phyloP scores from a whole-genome alignment of 2,888 invertebrate species.

The Drosophila monieri region DNA sequence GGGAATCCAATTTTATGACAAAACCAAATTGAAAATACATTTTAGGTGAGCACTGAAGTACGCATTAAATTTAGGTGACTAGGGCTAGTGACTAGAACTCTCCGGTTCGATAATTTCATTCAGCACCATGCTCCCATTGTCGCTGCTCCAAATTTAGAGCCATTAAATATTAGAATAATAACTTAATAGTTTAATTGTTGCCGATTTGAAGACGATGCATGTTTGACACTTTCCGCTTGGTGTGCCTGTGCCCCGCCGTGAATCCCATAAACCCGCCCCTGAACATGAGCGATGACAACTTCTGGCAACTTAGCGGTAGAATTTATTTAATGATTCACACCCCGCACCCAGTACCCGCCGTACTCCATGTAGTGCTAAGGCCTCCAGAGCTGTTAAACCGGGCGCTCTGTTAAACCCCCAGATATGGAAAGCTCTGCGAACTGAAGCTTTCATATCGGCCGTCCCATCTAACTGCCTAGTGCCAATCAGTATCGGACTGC shows the following conservation, averaged over 20 bases:
- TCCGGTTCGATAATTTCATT: slow-evolving; percentile 36
- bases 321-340: slow-evolving; percentile 25
- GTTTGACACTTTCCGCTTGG: slow-evolving; percentile 66
- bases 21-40: slow-evolving; percentile 1
- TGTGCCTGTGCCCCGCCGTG: slow-evolving; percentile 28
- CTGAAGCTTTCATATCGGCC: slow-evolving; percentile 35
- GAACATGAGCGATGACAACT: slow-evolving; percentile 12
- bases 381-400: slow-evolving; percentile 33
- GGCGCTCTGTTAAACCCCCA: slow-evolving; percentile 22
- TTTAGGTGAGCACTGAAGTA: slow-evolving; percentile 11
- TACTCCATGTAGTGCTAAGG: slow-evolving; percentile 22
- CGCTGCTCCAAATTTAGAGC: slow-evolving; percentile 19
- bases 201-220: slow-evolving; percentile 24
- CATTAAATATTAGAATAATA: slow-evolving; percentile 76
- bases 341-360: slow-evolving; percentile 10
- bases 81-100: slow-evolving; percentile 6
- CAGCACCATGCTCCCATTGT: slow-evolving; percentile 31
- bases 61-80: slow-evolving; percentile 21
- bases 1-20: background rate
- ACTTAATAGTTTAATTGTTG: slow-evolving; percentile 75
- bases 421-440: slow-evolving; percentile 22
- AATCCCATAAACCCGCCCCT: slow-evolving; percentile 6
- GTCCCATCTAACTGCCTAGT: slow-evolving; percentile 5
- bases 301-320: slow-evolving; percentile 36
- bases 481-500: slow-evolving; percentile 23